Percentiles rank a stretch among this genome's conserved stretches.
Evolutionary conservation across 1,140 invertebrate species (phyloP).

Genomic region (Trissolcus basalis): DNA sequence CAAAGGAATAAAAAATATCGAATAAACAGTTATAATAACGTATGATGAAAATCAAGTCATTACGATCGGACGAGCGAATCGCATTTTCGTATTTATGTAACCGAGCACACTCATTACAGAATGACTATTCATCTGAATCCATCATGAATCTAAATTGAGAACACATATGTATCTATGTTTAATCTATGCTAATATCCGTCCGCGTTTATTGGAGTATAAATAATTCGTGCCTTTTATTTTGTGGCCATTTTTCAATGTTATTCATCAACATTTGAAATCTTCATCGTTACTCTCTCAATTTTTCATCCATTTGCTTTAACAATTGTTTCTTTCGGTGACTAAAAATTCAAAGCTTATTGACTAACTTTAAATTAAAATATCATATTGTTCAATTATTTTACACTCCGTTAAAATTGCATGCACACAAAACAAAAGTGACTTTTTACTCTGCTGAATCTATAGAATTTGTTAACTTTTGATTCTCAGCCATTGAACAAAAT

Average conservation of each 20-base stretch:
- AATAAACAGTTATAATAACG: constrained; percentile 27
- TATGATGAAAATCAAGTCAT: constrained; percentile 31
- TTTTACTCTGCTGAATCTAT: too few relatives aligned
- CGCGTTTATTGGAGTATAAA: constrained; percentile 41
- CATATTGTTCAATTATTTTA: too few relatives aligned
- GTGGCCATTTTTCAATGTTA: neutral
- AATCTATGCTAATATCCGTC: constrained; percentile 29
- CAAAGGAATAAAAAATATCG: constrained; percentile 5
- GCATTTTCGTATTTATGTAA: constrained; percentile 47
- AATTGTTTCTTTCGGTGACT: too few relatives aligned
- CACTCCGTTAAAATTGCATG: too few relatives aligned
- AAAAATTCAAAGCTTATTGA: too few relatives aligned
- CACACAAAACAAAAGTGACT: too few relatives aligned
- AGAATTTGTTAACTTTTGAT: too few relatives aligned
- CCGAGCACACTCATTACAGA: constrained; percentile 33
- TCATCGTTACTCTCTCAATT: constrained; percentile 8
- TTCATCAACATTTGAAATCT: neutral
- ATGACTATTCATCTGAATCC: constrained; percentile 48
- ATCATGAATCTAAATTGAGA: constrained; percentile 51
- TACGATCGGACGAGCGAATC: constrained; percentile 11
- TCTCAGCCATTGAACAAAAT: too few relatives aligned
- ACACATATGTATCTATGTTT: constrained; percentile 33
- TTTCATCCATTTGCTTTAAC: too few relatives aligned
- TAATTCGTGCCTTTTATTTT: constrained; percentile 12
- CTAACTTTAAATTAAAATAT: too few relatives aligned